A percentile compares a stretch with the other conserved stretches of the same genome.
Conservation (phyloP, 2,888 invertebrate species). For the Rotaria socialis region DNA sequence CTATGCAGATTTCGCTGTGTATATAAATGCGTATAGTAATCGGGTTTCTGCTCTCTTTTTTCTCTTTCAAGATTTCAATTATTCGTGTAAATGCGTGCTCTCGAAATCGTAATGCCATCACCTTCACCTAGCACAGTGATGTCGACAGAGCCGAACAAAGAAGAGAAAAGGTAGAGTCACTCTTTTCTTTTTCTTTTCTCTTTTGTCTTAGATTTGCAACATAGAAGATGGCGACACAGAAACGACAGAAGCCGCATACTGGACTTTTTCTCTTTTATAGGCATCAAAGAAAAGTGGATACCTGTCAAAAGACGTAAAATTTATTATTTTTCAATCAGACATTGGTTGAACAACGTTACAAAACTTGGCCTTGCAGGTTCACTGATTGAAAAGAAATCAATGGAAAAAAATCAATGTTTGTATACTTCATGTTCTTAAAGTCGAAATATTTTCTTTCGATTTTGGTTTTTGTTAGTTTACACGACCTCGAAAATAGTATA, state of each 20-base stretch:
- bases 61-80: not conserved
- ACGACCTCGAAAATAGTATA: not conserved
- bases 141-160: not conserved
- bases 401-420: not conserved
- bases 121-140: not conserved
- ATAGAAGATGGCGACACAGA: not conserved
- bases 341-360: not conserved
- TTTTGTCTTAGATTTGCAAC: not conserved
- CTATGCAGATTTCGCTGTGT: not conserved
- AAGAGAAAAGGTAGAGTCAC: not conserved
- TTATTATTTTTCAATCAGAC: conserved; percentile 23
- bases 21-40: not conserved
- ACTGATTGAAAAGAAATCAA: not conserved
- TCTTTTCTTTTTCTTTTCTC: not conserved
- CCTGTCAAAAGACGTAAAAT: not conserved
- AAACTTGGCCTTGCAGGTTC: not conserved
- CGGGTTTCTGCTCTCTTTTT: not conserved
- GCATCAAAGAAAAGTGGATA: not conserved
- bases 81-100: conserved; percentile 11
- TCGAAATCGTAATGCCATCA: not conserved
- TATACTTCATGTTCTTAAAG: not conserved
- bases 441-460: not conserved
- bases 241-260: not conserved
- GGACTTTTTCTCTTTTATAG: not conserved
- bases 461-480: not conserved